phyloP scores from a whole-genome alignment of 1,140 invertebrate genomes.

The Apocrypta bakeri region DNA sequence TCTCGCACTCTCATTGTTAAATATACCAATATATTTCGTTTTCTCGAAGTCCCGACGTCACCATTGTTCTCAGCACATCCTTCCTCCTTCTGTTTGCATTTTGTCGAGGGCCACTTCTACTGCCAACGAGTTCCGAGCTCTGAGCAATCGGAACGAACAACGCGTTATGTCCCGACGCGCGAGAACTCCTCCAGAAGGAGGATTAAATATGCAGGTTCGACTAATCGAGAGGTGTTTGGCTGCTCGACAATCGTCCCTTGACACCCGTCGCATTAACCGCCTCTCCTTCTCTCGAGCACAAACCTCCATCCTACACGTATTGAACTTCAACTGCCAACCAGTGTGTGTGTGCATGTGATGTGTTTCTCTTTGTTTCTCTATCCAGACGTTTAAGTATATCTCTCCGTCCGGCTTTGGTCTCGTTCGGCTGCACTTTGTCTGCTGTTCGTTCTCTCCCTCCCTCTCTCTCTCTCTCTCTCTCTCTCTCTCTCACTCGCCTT shows the following conservation, averaged over 20 bases:
- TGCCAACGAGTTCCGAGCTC: conserved; percentile 39
- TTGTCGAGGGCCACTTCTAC: not conserved
- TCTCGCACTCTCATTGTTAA: not conserved
- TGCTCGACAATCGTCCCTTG: conserved; percentile 7
- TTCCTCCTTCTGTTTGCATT: not conserved
- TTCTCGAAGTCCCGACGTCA: not conserved
- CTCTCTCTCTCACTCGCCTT: conserved; percentile 32
- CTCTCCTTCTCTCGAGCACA: not conserved
- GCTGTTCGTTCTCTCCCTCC: conserved; percentile 34
- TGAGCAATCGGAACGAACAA: conserved; percentile 63
- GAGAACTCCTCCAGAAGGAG: conserved; percentile 1
- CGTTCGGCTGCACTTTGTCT: no score
- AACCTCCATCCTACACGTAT: no score
- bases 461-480: not conserved
- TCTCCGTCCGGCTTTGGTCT: not conserved
- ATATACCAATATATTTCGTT: not conserved
- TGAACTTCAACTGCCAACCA: not conserved
- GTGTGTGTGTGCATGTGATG: not conserved
- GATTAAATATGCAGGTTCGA: conserved; percentile 64
- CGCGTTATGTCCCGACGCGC: conserved; percentile 53
- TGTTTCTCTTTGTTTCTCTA: not conserved
- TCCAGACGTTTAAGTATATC: not conserved
- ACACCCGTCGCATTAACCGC: not conserved
- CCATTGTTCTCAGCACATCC: not conserved
- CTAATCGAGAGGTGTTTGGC: conserved; percentile 60